Evolutionary conservation across 2,797 vertebrate species (phyloP), one percentile per base, ranked within the genome.

Genomic region (Hybognathus amarus): DNA sequence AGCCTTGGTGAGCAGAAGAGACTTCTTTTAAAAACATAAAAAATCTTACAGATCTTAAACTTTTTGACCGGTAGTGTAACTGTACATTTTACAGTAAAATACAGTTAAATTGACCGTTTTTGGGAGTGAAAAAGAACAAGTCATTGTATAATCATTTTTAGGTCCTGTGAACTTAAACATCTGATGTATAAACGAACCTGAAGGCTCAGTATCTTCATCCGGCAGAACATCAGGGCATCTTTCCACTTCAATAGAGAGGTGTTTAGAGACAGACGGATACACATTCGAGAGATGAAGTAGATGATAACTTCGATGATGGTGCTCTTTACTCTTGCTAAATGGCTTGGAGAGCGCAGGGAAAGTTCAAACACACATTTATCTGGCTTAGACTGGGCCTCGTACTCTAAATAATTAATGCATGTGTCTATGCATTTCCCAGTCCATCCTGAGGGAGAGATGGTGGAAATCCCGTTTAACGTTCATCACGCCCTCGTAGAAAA

Each of bases 341-440:
- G 84, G 87, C 81, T 86, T 80, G 1, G 84, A 87, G 86, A 91
- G 85, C 77, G 85, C 74, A 86, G 83, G 13, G 45, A 70, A 90
- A 90, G 89, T 86, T 90, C 89, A 91, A 93, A 83, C 67, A 89
- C 83, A 86, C 91, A 87, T 92, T 92, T 91, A 92, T 93, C 90
- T 87, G 87, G 71, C 86, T 83, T 86, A 77, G 88, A 91, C 87
- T 83, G 87, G 63, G 78, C 71, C 70, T 88, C 77, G 77, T 4
- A 78, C 80, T 77, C 86, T 93, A 87, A 93, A 93, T 94, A 93
- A 93, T 94, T 88, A 90, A 93, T 90, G 90, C 90, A 40, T 42
- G 61, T 2, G 89, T 87, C 84, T 83, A 80, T 88, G 87, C 15
- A 80, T 87, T 86, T 84, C 66, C 66, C 78, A n/a, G 27, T 89